Evolutionary conservation across 2,797 vertebrate genomes (phyloP), one percentile per base, ranked within the genome.

Genomic region (Oreochromis mossambicus): DNA sequence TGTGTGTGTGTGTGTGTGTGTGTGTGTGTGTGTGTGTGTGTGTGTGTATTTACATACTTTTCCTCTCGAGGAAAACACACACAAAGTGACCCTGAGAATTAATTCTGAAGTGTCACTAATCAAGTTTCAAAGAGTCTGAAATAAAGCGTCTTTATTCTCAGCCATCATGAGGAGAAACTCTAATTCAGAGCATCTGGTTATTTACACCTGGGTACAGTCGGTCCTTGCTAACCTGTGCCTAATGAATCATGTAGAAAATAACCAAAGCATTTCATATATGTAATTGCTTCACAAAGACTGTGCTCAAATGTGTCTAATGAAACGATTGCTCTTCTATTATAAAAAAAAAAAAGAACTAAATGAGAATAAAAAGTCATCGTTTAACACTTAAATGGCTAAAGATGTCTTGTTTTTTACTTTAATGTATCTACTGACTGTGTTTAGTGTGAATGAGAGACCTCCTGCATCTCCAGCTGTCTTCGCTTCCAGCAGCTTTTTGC

Each of bases 321-420:
- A 43, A 58, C 2, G 14, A 41, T 81, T 86, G 6, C 29, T 83
- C 63, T 81, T 81, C n/a, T 81, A 3, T 83, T 3, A 36, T 26
- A 32, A 32, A 34, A 61, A 52, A 50, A 80, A 89, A 84, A 89
- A 85, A 78, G 63, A 86, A 82, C 1, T n/a, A 21, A 66, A 75
- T 84, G 15, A 43, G 10, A 81, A 32, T 78, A 41, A 63, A 85
- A 84, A 6, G 2, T 26, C 0, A 17, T 75, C 34, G 13, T 50
- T 79, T 50, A 32, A 17, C 15, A 48, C 24, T 48, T 19, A 29
- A 73, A 48, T 48, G 15, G 24, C 43, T 73, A 32, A 48, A 73
- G 43, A 48, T 48, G 43, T 5, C 43, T 48, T 19, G 14, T 48
- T 48, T 48, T 43, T 48, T 32, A 73, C 15, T 46, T 70, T 17